These are phyloP conservation scores for Polia nebulosa DNA, from an alignment of 2,888 invertebrate genomes.

Conservation along the genomic window DNA sequence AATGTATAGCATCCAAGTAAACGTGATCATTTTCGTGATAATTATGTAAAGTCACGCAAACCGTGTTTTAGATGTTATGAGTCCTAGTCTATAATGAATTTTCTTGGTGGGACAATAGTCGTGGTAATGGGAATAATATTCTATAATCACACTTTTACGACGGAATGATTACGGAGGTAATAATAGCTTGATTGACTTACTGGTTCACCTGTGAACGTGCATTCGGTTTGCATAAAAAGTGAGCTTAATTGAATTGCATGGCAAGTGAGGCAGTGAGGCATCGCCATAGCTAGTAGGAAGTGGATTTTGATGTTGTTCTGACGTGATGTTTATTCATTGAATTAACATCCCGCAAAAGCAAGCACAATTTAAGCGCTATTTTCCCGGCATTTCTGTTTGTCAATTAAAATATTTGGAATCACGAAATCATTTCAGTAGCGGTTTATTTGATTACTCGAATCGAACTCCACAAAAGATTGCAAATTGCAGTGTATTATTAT, in stretches of 20 bases:
- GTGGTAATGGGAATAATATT: constrained; percentile 52
- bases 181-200: constrained; percentile 37
- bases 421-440: constrained; percentile 87
- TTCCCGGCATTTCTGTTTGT: constrained; percentile 88
- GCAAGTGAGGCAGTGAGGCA: constrained; percentile 65
- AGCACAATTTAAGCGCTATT: constrained; percentile 88
- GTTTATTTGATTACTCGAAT: constrained; percentile 84
- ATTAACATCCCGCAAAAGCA: constrained; percentile 87
- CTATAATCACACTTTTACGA: constrained; percentile 51
- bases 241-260: constrained; percentile 55
- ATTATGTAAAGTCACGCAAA: constrained; percentile 88
- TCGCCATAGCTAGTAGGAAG: constrained; percentile 71
- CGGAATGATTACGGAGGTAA: constrained; percentile 28
- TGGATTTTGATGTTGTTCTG: constrained; percentile 79
- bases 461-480: constrained; percentile 77
- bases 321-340: constrained; percentile 86
- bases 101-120: constrained; percentile 67
- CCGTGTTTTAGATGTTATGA: constrained; percentile 76
- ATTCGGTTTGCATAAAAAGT: constrained; percentile 56
- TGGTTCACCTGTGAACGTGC: constrained; percentile 42
- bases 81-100: constrained; percentile 68
- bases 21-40: constrained; percentile 83
- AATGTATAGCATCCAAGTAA: constrained; percentile 82
- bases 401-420: constrained; percentile 90
- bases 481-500: constrained; percentile 74